A percentile compares a stretch with the other conserved stretches of the same genome.
These are phyloP conservation scores for Nebria brevicollis DNA, from an alignment of 2,888 invertebrate genomes.

Conservation along the genomic window DNA sequence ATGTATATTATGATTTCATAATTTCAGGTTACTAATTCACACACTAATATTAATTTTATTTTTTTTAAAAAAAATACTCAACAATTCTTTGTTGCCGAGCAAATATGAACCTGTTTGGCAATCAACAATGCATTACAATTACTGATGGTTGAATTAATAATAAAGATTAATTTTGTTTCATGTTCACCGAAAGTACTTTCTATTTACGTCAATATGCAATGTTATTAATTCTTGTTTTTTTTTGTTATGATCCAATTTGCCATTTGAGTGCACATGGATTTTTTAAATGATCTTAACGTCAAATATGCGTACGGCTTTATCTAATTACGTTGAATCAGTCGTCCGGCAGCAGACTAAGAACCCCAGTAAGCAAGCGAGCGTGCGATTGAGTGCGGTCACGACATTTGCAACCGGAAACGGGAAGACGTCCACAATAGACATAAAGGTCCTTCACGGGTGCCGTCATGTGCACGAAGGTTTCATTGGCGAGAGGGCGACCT, in stretches of 20 bases:
- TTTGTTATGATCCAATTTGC: neutral
- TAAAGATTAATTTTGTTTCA: no score
- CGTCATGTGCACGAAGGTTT: neutral
- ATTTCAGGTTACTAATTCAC: neutral
- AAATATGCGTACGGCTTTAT: slow-evolving; percentile 13
- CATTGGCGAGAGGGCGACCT: neutral
- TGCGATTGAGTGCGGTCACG: slow-evolving; percentile 11
- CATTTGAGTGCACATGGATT: neutral
- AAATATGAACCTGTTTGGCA: no score
- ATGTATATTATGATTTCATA: neutral
- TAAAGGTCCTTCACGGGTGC: slow-evolving; percentile 19
- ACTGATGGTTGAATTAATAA: no score
- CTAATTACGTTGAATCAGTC: slow-evolving; percentile 21
- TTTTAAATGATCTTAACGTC: slow-evolving; percentile 6
- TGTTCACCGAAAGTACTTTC: no score
- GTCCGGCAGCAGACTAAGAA: neutral
- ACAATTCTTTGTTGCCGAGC: neutral
- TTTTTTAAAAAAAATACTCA: neutral
- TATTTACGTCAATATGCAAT: neutral
- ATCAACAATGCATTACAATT: no score
- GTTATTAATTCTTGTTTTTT: neutral
- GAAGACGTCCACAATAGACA: slow-evolving; percentile 20
- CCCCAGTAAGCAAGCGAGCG: neutral
- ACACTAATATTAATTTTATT: neutral
- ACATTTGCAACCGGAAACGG: slow-evolving; percentile 27